Percentiles rank a stretch among this genome's conserved stretches.
phyloP scores from a whole-genome alignment of 2,797 vertebrate species.

The Lithobates pipiens region DNA sequence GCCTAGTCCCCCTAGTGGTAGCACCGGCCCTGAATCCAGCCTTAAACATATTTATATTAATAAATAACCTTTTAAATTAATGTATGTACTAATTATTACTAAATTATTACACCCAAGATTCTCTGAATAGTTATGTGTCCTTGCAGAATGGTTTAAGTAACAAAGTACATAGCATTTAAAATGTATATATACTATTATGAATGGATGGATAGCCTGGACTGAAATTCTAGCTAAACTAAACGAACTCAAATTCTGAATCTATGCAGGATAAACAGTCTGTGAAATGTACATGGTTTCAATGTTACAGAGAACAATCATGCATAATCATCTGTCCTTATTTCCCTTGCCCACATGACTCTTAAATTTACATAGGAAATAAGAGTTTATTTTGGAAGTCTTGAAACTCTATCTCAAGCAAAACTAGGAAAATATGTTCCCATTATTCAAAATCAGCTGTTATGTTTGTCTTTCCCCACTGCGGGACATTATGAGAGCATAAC shows the following conservation, averaged over 20 bases:
- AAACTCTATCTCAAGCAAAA: slow-evolving; percentile 1
- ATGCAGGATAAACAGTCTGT: not conserved
- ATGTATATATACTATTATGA: not conserved
- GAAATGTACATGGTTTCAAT: not conserved
- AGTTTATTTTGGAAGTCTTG: not conserved
- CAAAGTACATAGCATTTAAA: not conserved
- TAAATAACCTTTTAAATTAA: no score
- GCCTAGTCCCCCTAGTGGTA: no score
- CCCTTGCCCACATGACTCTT: not conserved
- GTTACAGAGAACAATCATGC: slow-evolving; percentile 9
- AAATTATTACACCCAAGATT: no score
- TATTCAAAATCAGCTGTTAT: not conserved
- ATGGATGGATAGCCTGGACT: not conserved
- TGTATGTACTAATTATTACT: no score
- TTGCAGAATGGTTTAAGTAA: no score
- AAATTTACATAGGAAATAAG: slow-evolving; percentile 8
- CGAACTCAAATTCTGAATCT: not conserved
- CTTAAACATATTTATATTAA: no score
- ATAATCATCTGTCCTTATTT: slow-evolving; percentile 1
- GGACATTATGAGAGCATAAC: not conserved
- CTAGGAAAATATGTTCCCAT: slow-evolving; percentile 1
- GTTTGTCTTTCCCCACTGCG: not conserved
- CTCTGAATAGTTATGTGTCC: no score
- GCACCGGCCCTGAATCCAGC: no score
- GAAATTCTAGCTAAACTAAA: not conserved